These are phyloP conservation scores for Periplaneta americana DNA, from an alignment of 1,140 invertebrate genomes.

Conservation along the genomic window DNA sequence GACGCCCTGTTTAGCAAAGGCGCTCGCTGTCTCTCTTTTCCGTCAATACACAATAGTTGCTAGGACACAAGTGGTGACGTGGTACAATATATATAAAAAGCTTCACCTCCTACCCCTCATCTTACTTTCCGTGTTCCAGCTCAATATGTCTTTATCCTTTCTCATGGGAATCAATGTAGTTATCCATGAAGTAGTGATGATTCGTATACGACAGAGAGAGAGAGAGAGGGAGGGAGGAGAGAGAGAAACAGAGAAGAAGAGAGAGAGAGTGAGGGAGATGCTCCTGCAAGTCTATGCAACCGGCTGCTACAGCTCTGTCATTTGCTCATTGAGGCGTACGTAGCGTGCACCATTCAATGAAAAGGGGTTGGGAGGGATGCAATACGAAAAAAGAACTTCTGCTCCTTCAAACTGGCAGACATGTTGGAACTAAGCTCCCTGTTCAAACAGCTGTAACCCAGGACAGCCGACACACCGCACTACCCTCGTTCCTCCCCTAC, in stretches of 20 bases:
- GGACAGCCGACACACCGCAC: not conserved
- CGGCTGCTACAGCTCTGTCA: not conserved
- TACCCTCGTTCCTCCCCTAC: not conserved
- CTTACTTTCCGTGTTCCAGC: not conserved
- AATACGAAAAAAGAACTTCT: not conserved
- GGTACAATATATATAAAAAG: not conserved
- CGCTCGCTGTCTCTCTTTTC: not conserved
- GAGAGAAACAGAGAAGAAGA: too few species aligned
- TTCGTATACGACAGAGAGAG: not conserved
- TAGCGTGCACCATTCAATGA: not conserved
- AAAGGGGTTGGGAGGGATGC: not conserved
- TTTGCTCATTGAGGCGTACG: not conserved
- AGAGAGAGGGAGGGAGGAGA: too few species aligned
- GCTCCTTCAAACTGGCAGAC: not conserved
- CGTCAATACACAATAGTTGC: not conserved
- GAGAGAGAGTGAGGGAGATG: too few species aligned
- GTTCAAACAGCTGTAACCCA: not conserved
- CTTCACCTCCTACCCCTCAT: not conserved
- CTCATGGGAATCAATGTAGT: not conserved
- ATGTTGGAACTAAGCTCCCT: not conserved
- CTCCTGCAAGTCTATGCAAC: not conserved
- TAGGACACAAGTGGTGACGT: not conserved
- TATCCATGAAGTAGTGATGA: not conserved
- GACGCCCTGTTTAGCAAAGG: not conserved
- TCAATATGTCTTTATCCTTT: not conserved